Evolutionary conservation across 2,888 invertebrate genomes (phyloP), one percentile per base, ranked within the genome.

Genomic region (Cremastobaeus sp.): DNA sequence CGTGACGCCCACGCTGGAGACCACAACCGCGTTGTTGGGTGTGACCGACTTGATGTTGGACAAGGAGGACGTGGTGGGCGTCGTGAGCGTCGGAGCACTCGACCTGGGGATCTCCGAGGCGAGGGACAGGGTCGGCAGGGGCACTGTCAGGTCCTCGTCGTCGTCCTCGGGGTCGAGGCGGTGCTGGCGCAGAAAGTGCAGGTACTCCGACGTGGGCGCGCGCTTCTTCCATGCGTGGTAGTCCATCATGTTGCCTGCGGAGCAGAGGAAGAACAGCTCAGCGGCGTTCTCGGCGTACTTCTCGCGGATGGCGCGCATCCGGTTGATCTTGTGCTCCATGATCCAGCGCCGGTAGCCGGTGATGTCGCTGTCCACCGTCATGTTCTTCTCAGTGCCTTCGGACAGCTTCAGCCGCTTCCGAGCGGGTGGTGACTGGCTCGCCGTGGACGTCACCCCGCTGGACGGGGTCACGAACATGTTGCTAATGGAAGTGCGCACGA

Each of bases 161-260:
- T 90, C 88, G 78, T 90, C 90, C 76, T 91, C 90, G 75, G 90
- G 90, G 80, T 92, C 92, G 81, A 94, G 90, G 71, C 91, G 90
- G 80, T 93, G 92, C 82, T 94, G 92, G 83, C 93, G 93, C 80
- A 95, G 89, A 87, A 94, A 95, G 57, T 92, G 91, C 71, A 93
- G 85, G 84, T 94, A 93, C 86, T 93, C 93, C 70, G 93, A 91
- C 77, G 92, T 91, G 65, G 94, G 92, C 77, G 95, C 93, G 81
- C 93, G 90, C 88, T 95, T 95, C 79, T 93, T 93, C 94, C 96
- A 97, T 79, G 91, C 90, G 79, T 92, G 92, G 88, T 93, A 95
- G 87, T 97, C 97, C 92, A 96, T 93, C 90, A 96, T 92, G 89
- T 95, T 95, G 76, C 95, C 95, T 80, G 94, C 94, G 81, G 92